phyloP scores from a whole-genome alignment of 2,888 invertebrate genomes.

The Agonopterix subpropinquella region DNA sequence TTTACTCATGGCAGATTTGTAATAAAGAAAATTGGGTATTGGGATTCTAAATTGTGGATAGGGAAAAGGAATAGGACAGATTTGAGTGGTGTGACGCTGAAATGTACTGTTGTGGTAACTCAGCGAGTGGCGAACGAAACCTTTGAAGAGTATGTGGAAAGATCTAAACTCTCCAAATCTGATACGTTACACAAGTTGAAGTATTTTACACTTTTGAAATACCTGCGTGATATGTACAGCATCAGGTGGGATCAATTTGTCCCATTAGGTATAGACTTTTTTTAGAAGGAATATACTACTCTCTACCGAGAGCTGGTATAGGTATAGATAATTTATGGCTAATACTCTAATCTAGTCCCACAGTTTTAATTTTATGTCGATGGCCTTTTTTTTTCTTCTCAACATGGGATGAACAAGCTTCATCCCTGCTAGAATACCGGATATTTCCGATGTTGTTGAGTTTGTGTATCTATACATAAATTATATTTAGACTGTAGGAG shows the following conservation, averaged over 20 bases:
- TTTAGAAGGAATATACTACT: too few species aligned
- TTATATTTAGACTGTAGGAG: too few species aligned
- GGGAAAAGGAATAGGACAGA: conserved; percentile 54
- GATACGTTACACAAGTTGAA: conserved; percentile 80
- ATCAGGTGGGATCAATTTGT: conserved; percentile 71
- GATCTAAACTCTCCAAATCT: conserved; percentile 64
- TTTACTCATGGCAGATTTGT: conserved; percentile 67
- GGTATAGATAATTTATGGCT: too few species aligned
- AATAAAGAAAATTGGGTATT: conserved; percentile 63
- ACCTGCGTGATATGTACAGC: conserved; percentile 79
- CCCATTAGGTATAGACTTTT: background rate
- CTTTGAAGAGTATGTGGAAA: conserved; percentile 69
- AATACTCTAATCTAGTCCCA: too few species aligned
- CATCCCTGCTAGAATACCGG: too few species aligned
- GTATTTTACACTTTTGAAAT: conserved; percentile 70
- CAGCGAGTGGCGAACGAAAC: conserved; percentile 49
- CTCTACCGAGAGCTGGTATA: too few species aligned
- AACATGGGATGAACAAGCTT: too few species aligned
- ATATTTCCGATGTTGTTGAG: too few species aligned
- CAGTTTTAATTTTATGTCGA: too few species aligned
- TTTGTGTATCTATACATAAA: too few species aligned
- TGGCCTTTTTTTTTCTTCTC: too few species aligned
- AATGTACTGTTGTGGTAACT: conserved; percentile 66
- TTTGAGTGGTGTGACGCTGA: conserved; percentile 73
- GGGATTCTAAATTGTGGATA: conserved; percentile 44